Evolutionary conservation across 2,888 invertebrate genomes (phyloP).

Genomic region (Pandemis heparana): DNA sequence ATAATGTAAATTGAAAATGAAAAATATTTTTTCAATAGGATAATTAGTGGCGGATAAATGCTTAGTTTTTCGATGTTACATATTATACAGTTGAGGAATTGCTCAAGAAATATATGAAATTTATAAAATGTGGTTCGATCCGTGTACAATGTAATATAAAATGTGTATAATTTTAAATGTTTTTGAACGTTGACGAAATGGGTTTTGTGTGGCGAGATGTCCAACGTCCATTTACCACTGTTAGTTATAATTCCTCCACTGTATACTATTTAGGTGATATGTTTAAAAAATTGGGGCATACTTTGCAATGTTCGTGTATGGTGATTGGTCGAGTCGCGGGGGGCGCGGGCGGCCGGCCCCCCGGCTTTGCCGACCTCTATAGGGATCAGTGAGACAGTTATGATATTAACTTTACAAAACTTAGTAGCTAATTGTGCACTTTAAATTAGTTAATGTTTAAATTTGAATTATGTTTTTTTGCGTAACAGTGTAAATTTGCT

Average conservation of each 20-base stretch:
- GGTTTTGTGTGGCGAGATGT: conserved; percentile 52
- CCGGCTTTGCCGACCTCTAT: conserved; percentile 42
- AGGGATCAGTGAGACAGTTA: conserved; percentile 61
- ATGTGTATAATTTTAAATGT: conserved; percentile 41
- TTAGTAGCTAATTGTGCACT: not conserved
- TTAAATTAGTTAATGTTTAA: not conserved
- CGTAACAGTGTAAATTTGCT: not conserved
- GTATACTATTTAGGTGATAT: conserved; percentile 75
- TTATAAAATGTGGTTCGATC: conserved; percentile 31
- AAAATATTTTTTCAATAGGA: conserved; percentile 73
- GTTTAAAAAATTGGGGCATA: conserved; percentile 63
- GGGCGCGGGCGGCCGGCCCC: conserved; percentile 22
- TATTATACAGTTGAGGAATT: conserved; percentile 75
- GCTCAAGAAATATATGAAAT: conserved; percentile 47
- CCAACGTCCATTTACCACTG: conserved; percentile 80
- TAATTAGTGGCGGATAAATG: conserved; percentile 64
- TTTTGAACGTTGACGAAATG: conserved; percentile 47
- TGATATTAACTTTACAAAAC: conserved; percentile 40
- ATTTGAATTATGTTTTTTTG: not conserved
- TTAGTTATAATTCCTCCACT: conserved; percentile 78
- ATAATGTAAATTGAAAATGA: conserved; percentile 56
- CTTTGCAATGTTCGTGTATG: conserved; percentile 63
- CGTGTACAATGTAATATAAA: conserved; percentile 27
- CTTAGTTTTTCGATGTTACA: conserved; percentile 64
- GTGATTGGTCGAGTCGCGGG: conserved; percentile 46